Base-by-base conservation (phyloP, 2,113 vertebrate genomes). In the Rattus rattus region DNA sequence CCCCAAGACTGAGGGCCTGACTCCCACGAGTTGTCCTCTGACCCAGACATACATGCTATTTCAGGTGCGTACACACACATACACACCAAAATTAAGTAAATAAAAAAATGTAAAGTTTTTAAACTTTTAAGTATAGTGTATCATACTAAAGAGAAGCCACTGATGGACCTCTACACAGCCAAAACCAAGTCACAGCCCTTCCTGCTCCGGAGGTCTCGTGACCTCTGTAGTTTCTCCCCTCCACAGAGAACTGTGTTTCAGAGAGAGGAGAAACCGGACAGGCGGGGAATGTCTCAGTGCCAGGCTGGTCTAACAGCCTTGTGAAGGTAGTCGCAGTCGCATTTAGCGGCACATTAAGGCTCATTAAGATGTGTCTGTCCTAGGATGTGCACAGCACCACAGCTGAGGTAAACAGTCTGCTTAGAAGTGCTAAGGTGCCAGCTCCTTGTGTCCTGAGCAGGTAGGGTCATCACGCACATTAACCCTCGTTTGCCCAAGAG, bases 281-380 rank as follows among this genome's bases (percentile, higher is more conserved):
- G 47, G 22, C 12, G 20, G 16, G 28, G 33, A 77, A 17, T 24
- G 33, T 59, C 56, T 24, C 77, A 63, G 43, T 80, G 43, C 36
- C 70, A 61, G 33, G 26, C 84, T 89, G 81, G 56, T 4, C 16
- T 54, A 14, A n/a, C n/a, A 75, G 72, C 72, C 91, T 2, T 47
- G 0, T 87, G 72, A 77, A 75, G 92, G 73, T 5, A 26, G 81
- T 90, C 93, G 61, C 67, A 26, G 81, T 90, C 93, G 61, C 67
- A 81, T 84, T 96, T 70, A 90, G 69, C 79, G 90, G 26, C 7
- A 95, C 63, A 75, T 80, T 65, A 54, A 90, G 54, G 59, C 91
- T 92, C 59, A 52, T 94, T 93, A 94, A 88, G 91, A 95, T 96
- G 63, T 70, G 79, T 96, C 77, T 70, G 79, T 96, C 77, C 77